Evolutionary conservation across 2,797 vertebrate species (phyloP), one percentile per base, ranked within the genome.

Genomic region (Fratercula arctica): DNA sequence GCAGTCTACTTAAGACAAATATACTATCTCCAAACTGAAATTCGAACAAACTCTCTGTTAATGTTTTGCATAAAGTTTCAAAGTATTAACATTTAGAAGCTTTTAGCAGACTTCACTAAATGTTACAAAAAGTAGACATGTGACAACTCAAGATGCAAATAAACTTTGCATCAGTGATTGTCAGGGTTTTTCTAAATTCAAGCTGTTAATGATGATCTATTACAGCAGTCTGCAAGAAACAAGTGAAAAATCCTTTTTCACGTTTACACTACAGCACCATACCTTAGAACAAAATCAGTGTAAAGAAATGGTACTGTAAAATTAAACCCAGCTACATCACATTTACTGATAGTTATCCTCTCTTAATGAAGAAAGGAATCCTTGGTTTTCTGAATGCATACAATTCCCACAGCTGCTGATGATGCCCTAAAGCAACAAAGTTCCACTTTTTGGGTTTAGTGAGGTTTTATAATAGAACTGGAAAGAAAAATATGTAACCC

Each of bases 1-100:
- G n/a, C 45, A 76, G 59, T 56, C 90, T 93, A 68, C 72, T 95
- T 91, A 85, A 91, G 80, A 56, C 28, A 88, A 91, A 74, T 74
- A 54, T 28, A 69, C n/a, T 33, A 76, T 41, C 64, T 92, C 56
- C 26, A 24, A 77, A 16, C 35, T 80, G 78, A 93, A 89, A 87
- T 79, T 76, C 28, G 66, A 72, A 73, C 50, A 88, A 86, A 53
- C 9, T 63, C 33, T 37, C 61, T 26, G 45, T 76, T 79, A 68
- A 68, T 26, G 24, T 33, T 82, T 83, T 85, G 23, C 64, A 85
- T 82, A 51, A 80, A 91, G 51, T 45, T 74, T 67, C 37, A 50
- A 87, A 89, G 48, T n/a, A 83, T 87, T 80, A 90, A 89, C 74
- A 88, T 91, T 41, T 63, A 64, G 51, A 92, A 89, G 29, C 28